A percentile compares a stretch with the other conserved stretches of the same genome.
Conservation (phyloP, 2,113 vertebrate species). For the Strix uralensis region DNA sequence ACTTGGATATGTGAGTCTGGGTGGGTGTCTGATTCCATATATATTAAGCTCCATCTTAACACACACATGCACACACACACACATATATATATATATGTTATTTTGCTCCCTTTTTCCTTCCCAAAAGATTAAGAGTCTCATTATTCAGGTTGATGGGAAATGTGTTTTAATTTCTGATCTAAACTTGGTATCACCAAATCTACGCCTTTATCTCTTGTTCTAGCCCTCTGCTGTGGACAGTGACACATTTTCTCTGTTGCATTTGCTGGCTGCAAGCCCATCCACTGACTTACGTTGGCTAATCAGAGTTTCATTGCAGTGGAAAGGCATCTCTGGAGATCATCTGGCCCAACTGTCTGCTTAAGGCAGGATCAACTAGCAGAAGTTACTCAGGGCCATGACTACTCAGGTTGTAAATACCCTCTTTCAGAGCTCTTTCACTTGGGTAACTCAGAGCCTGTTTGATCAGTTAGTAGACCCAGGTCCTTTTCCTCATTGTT, state of each 20-base stretch:
- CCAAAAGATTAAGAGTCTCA: background rate
- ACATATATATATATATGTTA: background rate
- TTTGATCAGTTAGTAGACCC: background rate
- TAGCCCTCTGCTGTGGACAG: background rate
- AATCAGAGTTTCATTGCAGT: background rate
- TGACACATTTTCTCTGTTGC: background rate
- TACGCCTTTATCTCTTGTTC: background rate
- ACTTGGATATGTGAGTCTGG: background rate
- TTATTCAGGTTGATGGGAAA: background rate
- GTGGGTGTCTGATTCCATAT: background rate
- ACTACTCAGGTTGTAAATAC: background rate
- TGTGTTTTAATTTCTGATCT: background rate
- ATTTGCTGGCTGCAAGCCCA: background rate
- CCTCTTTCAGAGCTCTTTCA: background rate
- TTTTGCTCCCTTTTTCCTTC: background rate
- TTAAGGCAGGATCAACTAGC: background rate
- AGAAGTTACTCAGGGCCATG: background rate
- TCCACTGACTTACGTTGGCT: background rate
- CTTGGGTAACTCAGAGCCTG: background rate
- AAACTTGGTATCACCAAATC: background rate
- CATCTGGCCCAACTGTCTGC: background rate
- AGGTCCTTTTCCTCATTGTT: background rate
- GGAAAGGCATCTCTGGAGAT: background rate
- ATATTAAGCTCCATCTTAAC: background rate
- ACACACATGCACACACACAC: too few relatives aligned